Conservation (phyloP, 1,140 invertebrate species). For the Meloidogyne floridensis region DNA sequence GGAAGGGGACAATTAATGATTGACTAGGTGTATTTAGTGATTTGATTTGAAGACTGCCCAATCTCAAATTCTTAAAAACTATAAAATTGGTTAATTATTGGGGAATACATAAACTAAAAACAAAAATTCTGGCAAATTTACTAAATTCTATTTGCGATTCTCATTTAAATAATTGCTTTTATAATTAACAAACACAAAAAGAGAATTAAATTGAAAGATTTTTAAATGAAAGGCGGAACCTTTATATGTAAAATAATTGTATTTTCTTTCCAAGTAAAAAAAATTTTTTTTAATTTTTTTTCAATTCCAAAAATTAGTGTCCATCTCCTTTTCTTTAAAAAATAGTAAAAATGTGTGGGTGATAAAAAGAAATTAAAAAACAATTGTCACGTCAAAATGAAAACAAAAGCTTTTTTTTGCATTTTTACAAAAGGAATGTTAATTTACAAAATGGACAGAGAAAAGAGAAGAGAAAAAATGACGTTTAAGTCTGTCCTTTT, state of each 20-base stretch:
- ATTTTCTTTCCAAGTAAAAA: background rate
- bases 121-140: background rate
- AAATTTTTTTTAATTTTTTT: background rate
- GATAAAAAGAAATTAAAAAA: background rate
- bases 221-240: no score
- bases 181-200: background rate
- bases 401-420: background rate
- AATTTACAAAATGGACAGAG: background rate
- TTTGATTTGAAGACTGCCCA: no score
- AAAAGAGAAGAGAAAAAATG: background rate
- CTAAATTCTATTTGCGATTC: background rate
- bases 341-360: background rate
- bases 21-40: no score
- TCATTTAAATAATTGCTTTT: slow-evolving; percentile 7
- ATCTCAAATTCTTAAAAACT: no score
- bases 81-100: no score
- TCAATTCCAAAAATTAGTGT: background rate
- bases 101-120: no score
- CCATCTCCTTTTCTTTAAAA: background rate
- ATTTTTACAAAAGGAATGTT: background rate
- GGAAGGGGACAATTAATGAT: no score
- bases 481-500: background rate
- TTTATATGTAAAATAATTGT: background rate
- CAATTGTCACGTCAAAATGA: background rate
- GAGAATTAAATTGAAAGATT: background rate